Base-by-base conservation (phyloP, 1,140 invertebrate species). In the Drusus annulatus region DNA sequence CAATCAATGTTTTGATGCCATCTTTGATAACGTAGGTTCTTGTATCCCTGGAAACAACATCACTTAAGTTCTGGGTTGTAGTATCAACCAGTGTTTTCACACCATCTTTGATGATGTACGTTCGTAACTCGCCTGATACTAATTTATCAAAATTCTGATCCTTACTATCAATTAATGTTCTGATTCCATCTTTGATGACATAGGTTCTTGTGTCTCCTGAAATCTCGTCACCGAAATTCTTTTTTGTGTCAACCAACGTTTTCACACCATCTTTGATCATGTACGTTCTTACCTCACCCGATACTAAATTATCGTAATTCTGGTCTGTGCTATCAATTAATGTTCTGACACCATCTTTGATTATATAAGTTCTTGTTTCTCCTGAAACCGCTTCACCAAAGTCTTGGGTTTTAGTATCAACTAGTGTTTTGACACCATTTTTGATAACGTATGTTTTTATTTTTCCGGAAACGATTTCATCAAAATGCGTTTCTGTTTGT, bases 11-110 rank as follows among this genome's bases (percentile, higher is more conserved):
- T 81, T 81, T 81, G 36, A 83, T 63, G 56, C 80, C 80, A 45
- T 81, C 80, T 79, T 83, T 77, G 31, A 83, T 83, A 45, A 81
- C 65, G 25, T 80, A 80, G 36, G 23, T 80, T 23, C 50, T 63
- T 19, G n/a, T 23, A 60, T 52, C 15, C 75, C 45, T 5, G 28
- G n/a, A 17, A 58, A 19, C 19, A 8, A 75, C 69, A 16, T 74
- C 78, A 36, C n/a, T 58, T 51, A 19, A 45, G 25, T 73, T 79
- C 28, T 73, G 31, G 25, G 75, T 17, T 54, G 45, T 78, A 56
- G 69, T 17, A 16, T 76, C 73, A 19, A 83, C 74, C 21, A 58
- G 58, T 17, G 71, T 82, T 77, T 77, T 80, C 54, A 81, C 63
- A 10, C 77, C 77, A 50, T 69, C 65, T 23, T 69, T 69, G n/a